Conservation (phyloP, 2,888 invertebrate genomes). For the Orchesella flavescens region DNA sequence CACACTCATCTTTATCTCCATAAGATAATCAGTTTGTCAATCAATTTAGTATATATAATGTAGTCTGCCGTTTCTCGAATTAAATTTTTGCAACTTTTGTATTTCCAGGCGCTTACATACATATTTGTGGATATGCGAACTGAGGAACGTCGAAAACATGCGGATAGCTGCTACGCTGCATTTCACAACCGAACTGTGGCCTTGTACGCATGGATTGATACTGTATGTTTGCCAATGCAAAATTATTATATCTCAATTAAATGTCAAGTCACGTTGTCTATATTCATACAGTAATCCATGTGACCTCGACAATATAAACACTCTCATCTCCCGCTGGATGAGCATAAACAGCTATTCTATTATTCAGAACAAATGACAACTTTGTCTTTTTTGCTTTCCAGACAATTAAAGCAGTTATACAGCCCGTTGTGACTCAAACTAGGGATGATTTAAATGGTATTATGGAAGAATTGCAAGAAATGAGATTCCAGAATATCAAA, state of each 20-base stretch:
- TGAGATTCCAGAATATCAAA: constrained; percentile 64
- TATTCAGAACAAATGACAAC: too few relatives aligned
- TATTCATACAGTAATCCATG: background rate
- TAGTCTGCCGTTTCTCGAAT: too few relatives aligned
- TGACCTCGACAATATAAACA: background rate
- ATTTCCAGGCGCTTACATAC: constrained; percentile 69
- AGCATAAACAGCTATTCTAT: too few relatives aligned
- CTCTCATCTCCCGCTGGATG: background rate
- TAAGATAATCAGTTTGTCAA: too few relatives aligned
- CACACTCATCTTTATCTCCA: too few relatives aligned
- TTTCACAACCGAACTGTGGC: constrained; percentile 70
- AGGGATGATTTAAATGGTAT: constrained; percentile 62
- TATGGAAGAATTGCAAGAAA: constrained; percentile 58
- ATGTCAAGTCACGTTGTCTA: background rate
- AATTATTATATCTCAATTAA: background rate
- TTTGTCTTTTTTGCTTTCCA: constrained; percentile 1
- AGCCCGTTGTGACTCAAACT: constrained; percentile 62
- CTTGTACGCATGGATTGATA: constrained; percentile 71
- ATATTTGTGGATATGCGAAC: constrained; percentile 71
- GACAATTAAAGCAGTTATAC: constrained; percentile 68
- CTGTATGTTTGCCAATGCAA: constrained; percentile 49
- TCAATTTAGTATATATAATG: background rate
- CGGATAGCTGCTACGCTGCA: constrained; percentile 70
- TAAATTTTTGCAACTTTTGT: background rate
- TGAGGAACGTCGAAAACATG: constrained; percentile 67